Conservation (phyloP, 1,140 invertebrate genomes). For the Eciton burchellii region DNA sequence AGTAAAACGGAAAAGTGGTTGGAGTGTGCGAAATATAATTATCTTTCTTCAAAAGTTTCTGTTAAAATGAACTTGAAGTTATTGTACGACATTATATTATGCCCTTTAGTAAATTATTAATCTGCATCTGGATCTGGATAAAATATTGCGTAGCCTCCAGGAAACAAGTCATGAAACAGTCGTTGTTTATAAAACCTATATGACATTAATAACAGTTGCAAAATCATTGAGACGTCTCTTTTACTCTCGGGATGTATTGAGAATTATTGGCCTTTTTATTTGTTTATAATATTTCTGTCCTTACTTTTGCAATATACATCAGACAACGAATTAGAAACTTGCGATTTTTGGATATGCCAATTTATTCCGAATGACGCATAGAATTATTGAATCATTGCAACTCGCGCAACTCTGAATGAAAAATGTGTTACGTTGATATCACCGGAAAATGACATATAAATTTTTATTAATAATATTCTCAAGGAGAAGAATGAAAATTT, state of each 20-base stretch:
- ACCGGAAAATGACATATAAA: conserved; percentile 3
- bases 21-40: conserved; percentile 10
- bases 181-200: conserved; percentile 63
- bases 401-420: conserved; percentile 5
- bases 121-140: background rate
- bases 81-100: background rate
- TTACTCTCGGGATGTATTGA: conserved; percentile 1
- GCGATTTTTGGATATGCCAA: conserved; percentile 56
- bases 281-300: conserved; percentile 6
- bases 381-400: background rate
- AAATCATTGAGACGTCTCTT: conserved; percentile 17
- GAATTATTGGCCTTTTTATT: conserved; percentile 13
- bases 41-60: background rate
- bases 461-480: background rate
- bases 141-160: background rate
- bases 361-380: conserved; percentile 7
- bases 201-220: background rate
- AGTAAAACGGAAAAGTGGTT: conserved; percentile 8
- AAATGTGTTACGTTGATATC: conserved; percentile 29
- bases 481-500: background rate
- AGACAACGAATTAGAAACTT: conserved; percentile 21
- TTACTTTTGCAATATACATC: background rate
- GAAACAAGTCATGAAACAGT: conserved; percentile 63
- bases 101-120: background rate
- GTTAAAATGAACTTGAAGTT: conserved; percentile 45